These are phyloP conservation scores for Charina bottae DNA, from an alignment of 2,113 vertebrate genomes.

Conservation along the genomic window DNA sequence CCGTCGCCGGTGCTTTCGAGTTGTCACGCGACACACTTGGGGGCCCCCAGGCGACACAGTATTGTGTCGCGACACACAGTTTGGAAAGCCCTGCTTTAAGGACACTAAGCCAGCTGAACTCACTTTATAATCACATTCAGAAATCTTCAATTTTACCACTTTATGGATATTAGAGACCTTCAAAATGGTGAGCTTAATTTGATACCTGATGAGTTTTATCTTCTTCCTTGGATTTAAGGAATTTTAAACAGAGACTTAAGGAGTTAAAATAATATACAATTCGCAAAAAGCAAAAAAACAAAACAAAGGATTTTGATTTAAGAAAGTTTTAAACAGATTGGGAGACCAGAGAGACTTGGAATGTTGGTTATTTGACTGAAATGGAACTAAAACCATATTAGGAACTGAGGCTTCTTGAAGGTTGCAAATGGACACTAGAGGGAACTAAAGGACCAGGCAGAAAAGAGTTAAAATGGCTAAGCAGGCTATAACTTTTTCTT, in stretches of 20 bases:
- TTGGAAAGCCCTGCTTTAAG: no score
- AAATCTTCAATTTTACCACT: neutral
- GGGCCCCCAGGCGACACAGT: no score
- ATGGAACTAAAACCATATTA: neutral
- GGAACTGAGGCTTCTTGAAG: no score
- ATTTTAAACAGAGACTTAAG: neutral
- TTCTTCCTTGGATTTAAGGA: neutral
- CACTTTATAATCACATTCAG: neutral
- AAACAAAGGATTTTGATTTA: no score
- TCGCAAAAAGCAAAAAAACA: neutral
- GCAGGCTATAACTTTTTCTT: no score
- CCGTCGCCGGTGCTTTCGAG: no score
- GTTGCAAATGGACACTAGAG: no score
- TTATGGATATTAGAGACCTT: neutral
- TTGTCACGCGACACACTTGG: no score
- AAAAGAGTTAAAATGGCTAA: no score
- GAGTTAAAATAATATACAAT: neutral
- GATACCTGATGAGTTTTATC: neutral
- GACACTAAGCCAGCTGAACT: neutral
- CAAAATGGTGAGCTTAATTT: neutral
- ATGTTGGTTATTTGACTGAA: neutral
- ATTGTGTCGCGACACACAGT: no score
- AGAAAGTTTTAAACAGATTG: neutral
- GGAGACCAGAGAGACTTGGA: neutral
- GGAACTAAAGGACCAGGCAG: no score